These are phyloP conservation scores for Takifugu flavidus DNA, from an alignment of 2,113 vertebrate genomes.

Conservation along the genomic window DNA sequence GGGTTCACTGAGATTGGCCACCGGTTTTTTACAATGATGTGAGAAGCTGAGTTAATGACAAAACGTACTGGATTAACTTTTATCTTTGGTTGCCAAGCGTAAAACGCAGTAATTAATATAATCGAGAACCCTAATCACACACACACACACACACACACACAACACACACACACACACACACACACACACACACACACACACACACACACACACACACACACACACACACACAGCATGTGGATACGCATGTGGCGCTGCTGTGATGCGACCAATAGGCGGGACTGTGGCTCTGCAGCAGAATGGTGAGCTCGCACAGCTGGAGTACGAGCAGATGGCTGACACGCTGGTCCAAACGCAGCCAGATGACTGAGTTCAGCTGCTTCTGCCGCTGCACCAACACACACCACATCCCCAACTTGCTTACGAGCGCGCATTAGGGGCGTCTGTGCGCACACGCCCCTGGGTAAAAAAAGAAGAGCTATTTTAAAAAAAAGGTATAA, in stretches of 20 bases:
- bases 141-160: not conserved
- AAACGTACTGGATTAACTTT: too few relatives aligned
- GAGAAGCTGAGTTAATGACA: too few relatives aligned
- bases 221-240: not conserved
- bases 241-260: conserved; percentile 19
- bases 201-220: not conserved
- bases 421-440: conserved; percentile 5
- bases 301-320: conserved; percentile 49
- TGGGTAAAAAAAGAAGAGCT: not conserved
- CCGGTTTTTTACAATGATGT: too few relatives aligned
- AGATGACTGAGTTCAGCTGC: conserved; percentile 26
- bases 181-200: not conserved
- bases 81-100: too few relatives aligned
- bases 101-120: too few relatives aligned
- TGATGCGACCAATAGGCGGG: conserved; percentile 53
- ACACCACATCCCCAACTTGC: conserved; percentile 23
- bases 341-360: conserved; percentile 37
- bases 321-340: conserved; percentile 21
- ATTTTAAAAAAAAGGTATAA: not conserved
- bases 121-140: too few relatives aligned
- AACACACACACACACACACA: not conserved
- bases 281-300: conserved; percentile 51
- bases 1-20: too few relatives aligned
- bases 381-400: not conserved
- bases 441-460: conserved; percentile 1